These are phyloP conservation scores for Melanotus villosus DNA, from an alignment of 2,888 invertebrate species.

Conservation along the genomic window DNA sequence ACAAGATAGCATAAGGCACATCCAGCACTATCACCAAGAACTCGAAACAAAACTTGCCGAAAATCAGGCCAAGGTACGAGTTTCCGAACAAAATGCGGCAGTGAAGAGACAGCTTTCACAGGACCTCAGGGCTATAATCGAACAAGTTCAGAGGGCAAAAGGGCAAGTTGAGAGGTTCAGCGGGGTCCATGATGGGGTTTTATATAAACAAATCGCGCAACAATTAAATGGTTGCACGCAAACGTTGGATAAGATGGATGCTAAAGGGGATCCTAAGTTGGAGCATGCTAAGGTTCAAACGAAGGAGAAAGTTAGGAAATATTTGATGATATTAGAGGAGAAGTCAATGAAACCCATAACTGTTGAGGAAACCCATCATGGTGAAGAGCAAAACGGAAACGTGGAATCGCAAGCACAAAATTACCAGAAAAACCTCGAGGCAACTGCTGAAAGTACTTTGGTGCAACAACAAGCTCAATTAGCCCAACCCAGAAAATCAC, in stretches of 20 bases:
- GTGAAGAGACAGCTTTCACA: slow-evolving; percentile 23
- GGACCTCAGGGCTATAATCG: slow-evolving; percentile 44
- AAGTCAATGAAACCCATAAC: slow-evolving; percentile 40
- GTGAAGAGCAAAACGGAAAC: background rate
- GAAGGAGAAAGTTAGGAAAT: slow-evolving; percentile 47
- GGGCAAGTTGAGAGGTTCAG: slow-evolving; percentile 50
- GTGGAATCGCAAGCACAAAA: background rate
- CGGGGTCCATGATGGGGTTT: slow-evolving; percentile 46
- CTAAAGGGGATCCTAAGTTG: slow-evolving; percentile 43
- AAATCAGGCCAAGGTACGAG: slow-evolving; percentile 39
- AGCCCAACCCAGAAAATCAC: too few species aligned
- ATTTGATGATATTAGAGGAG: slow-evolving; percentile 50
- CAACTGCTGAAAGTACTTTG: background rate
- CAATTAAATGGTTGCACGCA: slow-evolving; percentile 36
- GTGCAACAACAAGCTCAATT: background rate
- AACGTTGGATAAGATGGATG: slow-evolving; percentile 39
- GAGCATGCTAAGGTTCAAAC: slow-evolving; percentile 44
- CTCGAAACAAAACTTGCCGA: slow-evolving; percentile 39
- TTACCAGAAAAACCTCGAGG: background rate
- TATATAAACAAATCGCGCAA: slow-evolving; percentile 47
- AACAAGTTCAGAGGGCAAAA: slow-evolving; percentile 50
- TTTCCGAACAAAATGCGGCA: slow-evolving; percentile 23
- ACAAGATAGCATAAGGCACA: slow-evolving; percentile 40
- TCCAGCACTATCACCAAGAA: slow-evolving; percentile 38
- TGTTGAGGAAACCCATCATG: background rate